A percentile compares a stretch with the other conserved stretches of the same genome.
Conservation (phyloP, 2,113 vertebrate species). For the Sturnus vulgaris region DNA sequence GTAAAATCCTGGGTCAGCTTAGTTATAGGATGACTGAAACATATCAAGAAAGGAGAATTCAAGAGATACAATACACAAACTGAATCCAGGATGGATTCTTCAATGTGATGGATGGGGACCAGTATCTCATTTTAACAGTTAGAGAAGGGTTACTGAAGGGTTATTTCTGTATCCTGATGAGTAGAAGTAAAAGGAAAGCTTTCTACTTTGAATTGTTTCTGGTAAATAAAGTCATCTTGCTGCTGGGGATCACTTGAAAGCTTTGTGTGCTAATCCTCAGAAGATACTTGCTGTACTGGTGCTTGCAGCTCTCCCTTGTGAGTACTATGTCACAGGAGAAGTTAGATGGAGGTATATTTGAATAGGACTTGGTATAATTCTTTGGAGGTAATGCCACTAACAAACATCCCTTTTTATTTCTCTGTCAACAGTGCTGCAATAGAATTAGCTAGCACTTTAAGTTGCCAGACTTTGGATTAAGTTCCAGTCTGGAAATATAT, state of each 20-base stretch:
- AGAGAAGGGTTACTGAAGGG: background rate
- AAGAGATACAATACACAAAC: background rate
- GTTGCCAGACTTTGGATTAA: background rate
- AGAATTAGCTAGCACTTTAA: background rate
- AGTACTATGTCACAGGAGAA: background rate
- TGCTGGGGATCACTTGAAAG: background rate
- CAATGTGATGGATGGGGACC: background rate
- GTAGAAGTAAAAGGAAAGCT: background rate
- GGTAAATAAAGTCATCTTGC: background rate
- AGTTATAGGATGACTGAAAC: background rate
- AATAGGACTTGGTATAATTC: background rate
- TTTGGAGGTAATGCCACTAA: background rate
- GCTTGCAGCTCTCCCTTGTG: background rate
- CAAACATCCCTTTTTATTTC: background rate
- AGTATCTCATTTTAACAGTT: background rate
- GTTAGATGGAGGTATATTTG: background rate
- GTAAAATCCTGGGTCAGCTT: background rate
- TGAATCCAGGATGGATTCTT: background rate
- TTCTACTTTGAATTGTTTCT: background rate
- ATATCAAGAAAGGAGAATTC: background rate
- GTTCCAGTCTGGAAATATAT: background rate
- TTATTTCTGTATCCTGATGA: background rate
- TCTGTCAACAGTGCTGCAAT: background rate
- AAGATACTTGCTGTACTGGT: background rate
- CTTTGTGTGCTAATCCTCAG: background rate